Evolutionary conservation across 2,113 vertebrate species (phyloP).

Genomic region (Seriola rivoliana): DNA sequence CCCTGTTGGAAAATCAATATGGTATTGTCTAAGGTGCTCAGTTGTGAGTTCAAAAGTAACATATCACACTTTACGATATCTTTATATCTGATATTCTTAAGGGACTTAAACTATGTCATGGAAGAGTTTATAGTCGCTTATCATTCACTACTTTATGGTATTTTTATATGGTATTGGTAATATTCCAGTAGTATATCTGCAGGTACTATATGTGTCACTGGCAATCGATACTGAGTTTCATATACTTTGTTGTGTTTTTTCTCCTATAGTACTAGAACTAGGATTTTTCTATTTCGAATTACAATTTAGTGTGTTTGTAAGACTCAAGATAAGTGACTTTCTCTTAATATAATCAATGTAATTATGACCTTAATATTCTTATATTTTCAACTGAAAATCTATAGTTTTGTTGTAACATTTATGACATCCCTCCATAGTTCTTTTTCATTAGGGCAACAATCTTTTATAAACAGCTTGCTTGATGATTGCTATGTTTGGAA

Average conservation of each 20-base stretch:
- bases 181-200: constrained; percentile 12
- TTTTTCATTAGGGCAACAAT: not conserved
- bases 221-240: not conserved
- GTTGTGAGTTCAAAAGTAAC: not conserved
- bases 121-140: constrained; percentile 8
- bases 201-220: not conserved
- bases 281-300: not conserved
- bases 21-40: not conserved
- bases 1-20: constrained; percentile 18
- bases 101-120: not conserved
- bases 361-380: not conserved
- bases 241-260: not conserved
- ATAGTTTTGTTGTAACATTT: not conserved
- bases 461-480: not conserved
- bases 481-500: not conserved
- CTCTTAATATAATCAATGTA: not conserved
- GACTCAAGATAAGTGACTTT: not conserved
- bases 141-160: not conserved
- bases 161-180: constrained; percentile 6
- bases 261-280: not conserved
- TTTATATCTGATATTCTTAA: not conserved
- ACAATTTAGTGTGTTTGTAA: not conserved
- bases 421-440: not conserved
- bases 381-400: not conserved
- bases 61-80: constrained; percentile 8